A percentile compares a stretch with the other conserved stretches of the same genome.
phyloP scores from a whole-genome alignment of 2,113 vertebrate species.

The Thunnus thynnus region DNA sequence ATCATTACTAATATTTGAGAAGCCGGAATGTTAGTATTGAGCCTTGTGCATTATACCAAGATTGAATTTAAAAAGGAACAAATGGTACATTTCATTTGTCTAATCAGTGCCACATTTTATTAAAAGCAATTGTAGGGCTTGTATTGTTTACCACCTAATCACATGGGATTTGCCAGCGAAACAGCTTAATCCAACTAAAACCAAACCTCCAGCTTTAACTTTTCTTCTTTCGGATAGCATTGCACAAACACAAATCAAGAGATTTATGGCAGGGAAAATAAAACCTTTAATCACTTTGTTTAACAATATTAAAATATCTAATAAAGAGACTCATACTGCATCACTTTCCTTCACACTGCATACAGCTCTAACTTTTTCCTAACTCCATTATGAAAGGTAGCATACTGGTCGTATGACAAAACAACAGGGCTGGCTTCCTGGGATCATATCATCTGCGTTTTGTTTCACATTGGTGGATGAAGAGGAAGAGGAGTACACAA shows the following conservation, averaged over 20 bases:
- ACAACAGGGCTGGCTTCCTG: slow-evolving; percentile 31
- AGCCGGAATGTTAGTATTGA: slow-evolving; percentile 21
- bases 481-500: slow-evolving; percentile 24
- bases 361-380: slow-evolving; percentile 27
- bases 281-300: slow-evolving; percentile 18
- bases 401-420: background rate
- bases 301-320: slow-evolving; percentile 2
- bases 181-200: slow-evolving; percentile 40
- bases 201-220: slow-evolving; percentile 26
- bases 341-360: background rate
- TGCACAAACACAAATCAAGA: slow-evolving; percentile 23
- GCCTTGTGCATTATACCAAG: slow-evolving; percentile 8
- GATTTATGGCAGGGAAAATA: background rate
- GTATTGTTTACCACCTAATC: slow-evolving; percentile 48
- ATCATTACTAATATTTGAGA: slow-evolving; percentile 9
- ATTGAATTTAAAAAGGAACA: slow-evolving; percentile 20
- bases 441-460: slow-evolving; percentile 58
- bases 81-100: slow-evolving; percentile 21
- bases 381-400: slow-evolving; percentile 25
- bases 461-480: slow-evolving; percentile 48
- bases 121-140: slow-evolving; percentile 23
- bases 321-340: background rate
- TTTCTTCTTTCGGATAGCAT: slow-evolving; percentile 6
- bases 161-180: slow-evolving; percentile 35
- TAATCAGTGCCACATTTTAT: slow-evolving; percentile 35